Evolutionary conservation across 2,888 invertebrate species (phyloP), one percentile per base, ranked within the genome.

Genomic region (Eupithecia inturbata): DNA sequence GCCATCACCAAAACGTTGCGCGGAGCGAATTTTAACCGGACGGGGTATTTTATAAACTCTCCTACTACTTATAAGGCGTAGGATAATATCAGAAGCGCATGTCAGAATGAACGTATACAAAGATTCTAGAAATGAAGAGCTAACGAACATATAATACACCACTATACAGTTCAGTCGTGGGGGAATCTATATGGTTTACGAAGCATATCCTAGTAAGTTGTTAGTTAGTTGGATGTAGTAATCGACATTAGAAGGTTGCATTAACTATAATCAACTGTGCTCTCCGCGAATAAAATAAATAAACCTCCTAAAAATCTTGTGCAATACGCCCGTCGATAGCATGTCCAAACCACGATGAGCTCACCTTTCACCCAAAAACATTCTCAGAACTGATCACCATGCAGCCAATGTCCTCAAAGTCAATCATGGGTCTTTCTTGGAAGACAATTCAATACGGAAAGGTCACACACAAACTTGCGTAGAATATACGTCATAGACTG

Each of bases 341-440:
- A 68, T 36, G 45, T 62, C 3, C 10, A 60, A 72, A 77, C 68
- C 60, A 67, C 71, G 68, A 76, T 76, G 75, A 80, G 72, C 74
- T 75, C 77, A 78, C 67, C 57, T 68, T 41, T 73, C 75, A 70
- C 71, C 72, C 70, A 76, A 76, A 74, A 76, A 70, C 62, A 73
- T 80, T 79, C 80, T 70, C n/a, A 68, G 80, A 77, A 80, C 66
- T 70, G 49, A 78, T 78, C 73, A 71, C 68, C 19, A 75, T 77
- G 75, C 77, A 69, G 71, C 26, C 66, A 36, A 68, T 77, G 76
- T 73, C 78, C 75, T 72, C 77, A 73, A 36, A 36, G n/a, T 74
- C 71, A 72, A 73, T 64, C 73, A 74, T 77, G 64, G 41, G 66
- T 71, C 28, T 68, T 79, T 80, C 79, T 79, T 41, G 71, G 80